phyloP scores from a whole-genome alignment of 1,140 invertebrate species.

The Sarcophaga peregrina region DNA sequence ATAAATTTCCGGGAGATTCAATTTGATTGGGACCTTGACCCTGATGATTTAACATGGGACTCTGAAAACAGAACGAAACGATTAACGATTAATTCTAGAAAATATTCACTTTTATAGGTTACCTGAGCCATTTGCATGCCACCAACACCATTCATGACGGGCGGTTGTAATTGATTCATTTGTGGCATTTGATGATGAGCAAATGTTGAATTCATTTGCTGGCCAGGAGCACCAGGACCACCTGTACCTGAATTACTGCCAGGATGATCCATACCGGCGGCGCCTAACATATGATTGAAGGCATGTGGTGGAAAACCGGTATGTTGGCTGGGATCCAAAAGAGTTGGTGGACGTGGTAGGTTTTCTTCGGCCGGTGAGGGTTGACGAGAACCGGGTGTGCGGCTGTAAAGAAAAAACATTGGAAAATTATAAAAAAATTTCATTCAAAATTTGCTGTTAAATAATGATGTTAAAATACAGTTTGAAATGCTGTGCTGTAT shows the following conservation, averaged over 20 bases:
- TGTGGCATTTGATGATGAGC: conserved; percentile 64
- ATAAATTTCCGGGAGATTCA: conserved; percentile 64
- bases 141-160: conserved; percentile 65
- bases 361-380: conserved; percentile 87
- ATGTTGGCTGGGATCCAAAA: conserved; percentile 60
- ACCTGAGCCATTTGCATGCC: conserved; percentile 66
- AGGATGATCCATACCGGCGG: conserved; percentile 61
- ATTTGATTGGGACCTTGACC: conserved; percentile 64
- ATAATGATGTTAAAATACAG: conserved; percentile 29
- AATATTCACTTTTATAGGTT: conserved; percentile 35
- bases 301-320: conserved; percentile 58
- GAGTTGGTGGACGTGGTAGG: conserved; percentile 56
- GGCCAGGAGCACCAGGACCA: conserved; percentile 51
- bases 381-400: conserved; percentile 88
- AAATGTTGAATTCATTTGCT: conserved; percentile 54
- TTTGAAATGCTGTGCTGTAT: not conserved
- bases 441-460: not conserved
- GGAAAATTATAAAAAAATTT: conserved; percentile 30
- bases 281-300: conserved; percentile 63
- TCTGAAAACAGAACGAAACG: conserved; percentile 31
- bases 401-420: conserved; percentile 70
- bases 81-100: not conserved
- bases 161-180: conserved; percentile 65
- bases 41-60: conserved; percentile 65
- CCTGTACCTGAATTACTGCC: conserved; percentile 48